Percentiles rank a stretch among this genome's conserved stretches.
phyloP scores from a whole-genome alignment of 2,113 vertebrate genomes.

The Protobothrops flavoviridis region DNA sequence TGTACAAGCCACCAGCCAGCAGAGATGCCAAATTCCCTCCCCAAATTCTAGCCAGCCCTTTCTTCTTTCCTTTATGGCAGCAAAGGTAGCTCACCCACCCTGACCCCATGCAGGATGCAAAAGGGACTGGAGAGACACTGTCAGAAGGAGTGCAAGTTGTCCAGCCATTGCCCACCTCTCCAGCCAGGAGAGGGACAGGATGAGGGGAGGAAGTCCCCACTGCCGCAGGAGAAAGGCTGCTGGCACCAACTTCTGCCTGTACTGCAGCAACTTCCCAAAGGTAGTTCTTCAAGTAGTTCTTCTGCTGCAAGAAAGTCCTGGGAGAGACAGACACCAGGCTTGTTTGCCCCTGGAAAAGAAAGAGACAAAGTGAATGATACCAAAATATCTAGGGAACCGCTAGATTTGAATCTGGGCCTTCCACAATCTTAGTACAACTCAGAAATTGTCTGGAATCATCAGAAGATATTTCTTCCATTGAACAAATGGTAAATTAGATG shows the following conservation, averaged over 20 bases:
- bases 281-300: background rate
- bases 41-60: background rate
- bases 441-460: background rate
- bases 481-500: background rate
- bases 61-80: background rate
- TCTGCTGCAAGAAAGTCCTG: background rate
- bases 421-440: background rate
- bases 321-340: background rate
- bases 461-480: background rate
- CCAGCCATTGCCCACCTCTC: slow-evolving; percentile 13
- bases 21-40: background rate
- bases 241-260: background rate
- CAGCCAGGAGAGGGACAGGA: background rate
- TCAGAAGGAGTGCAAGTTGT: background rate
- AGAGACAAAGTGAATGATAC: background rate
- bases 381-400: background rate
- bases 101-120: background rate
- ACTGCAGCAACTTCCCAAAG: background rate
- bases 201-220: background rate
- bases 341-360: background rate
- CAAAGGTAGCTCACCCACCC: background rate
- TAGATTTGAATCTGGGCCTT: background rate
- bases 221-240: background rate
- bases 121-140: background rate
- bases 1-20: background rate